Evolutionary conservation across 1,140 invertebrate species (phyloP), one percentile per base, ranked within the genome.

Genomic region (Ceratosolen fusciceps): DNA sequence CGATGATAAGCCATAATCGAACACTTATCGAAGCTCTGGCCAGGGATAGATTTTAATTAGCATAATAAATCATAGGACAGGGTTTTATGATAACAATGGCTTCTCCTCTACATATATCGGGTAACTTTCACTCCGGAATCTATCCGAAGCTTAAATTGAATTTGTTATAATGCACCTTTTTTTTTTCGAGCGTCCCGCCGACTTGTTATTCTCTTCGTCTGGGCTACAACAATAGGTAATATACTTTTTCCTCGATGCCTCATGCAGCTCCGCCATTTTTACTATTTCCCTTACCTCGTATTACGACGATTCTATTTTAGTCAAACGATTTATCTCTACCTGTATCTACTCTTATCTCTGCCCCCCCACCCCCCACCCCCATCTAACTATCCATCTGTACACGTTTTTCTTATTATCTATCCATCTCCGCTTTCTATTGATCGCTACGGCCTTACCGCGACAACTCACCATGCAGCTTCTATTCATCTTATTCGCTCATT

Each of bases 351-450:
- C 12, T 26, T 49, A 1, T 39, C 70, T 73, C 71, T 16, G 12
- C 7, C 67, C 10, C n/a, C 24, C 67, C 54, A n/a, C n/a, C n/a
- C n/a, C n/a, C n/a, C n/a, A n/a, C n/a, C n/a, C n/a, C 39, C 39
- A 43, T 43, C 39, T 5, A 5, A 7, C 39, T 43, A 43, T 43
- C 39, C n/a, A n/a, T n/a, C n/a, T n/a, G n/a, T n/a, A n/a, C n/a
- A n/a, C n/a, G n/a, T n/a, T n/a, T n/a, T n/a, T n/a, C n/a, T n/a
- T n/a, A n/a, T n/a, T n/a, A n/a, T n/a, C 68, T 12, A 5, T 47
- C 26, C 19, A 4, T 54, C 29, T 47, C 31, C n/a, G n/a, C 12
- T 29, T 73, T 54, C 47, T 71, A 73, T 73, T 58, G 71, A 74
- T 74, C 72, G 56, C 24, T 24, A 34, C 21, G 9, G 56, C 24